phyloP scores from a whole-genome alignment of 2,797 vertebrate species.

The Anguilla pacifica region DNA sequence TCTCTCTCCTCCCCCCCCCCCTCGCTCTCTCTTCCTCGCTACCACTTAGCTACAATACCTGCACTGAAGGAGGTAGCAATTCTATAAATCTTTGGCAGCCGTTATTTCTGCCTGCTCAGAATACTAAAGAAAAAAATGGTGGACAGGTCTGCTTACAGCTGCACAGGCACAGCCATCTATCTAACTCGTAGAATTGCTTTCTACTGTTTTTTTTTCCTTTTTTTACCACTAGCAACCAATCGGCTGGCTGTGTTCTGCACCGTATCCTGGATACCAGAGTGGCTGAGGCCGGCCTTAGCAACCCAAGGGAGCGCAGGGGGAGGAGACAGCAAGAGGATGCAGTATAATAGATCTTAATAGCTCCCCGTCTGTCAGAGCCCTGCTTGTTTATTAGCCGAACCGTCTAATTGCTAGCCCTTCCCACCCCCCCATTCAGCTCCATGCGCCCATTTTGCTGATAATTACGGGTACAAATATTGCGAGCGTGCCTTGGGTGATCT shows the following conservation, averaged over 20 bases:
- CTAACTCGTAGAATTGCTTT: conserved; percentile 31
- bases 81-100: not conserved
- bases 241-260: conserved; percentile 55
- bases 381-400: conserved; percentile 6
- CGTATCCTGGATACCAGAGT: conserved; percentile 76
- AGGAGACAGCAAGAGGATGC: conserved; percentile 41
- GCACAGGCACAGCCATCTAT: conserved; percentile 30
- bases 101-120: conserved; percentile 4
- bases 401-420: conserved; percentile 7
- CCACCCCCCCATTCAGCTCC: not conserved
- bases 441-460: not conserved
- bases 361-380: conserved; percentile 16
- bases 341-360: conserved; percentile 51
- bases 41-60: not conserved
- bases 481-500: not conserved
- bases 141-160: conserved; percentile 18
- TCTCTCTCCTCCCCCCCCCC: not conserved
- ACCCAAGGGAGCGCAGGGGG: conserved; percentile 51
- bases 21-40: not conserved
- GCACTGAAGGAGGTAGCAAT: not conserved
- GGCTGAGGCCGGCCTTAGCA: conserved; percentile 67
- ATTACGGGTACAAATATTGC: not conserved
- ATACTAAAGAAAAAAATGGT: conserved; percentile 25
- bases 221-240: conserved; percentile 67
- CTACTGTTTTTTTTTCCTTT: conserved; percentile 22